Percentiles rank a stretch among this genome's conserved stretches.
Evolutionary conservation across 2,113 vertebrate species (phyloP).

Genomic region (Tringa solitaria): DNA sequence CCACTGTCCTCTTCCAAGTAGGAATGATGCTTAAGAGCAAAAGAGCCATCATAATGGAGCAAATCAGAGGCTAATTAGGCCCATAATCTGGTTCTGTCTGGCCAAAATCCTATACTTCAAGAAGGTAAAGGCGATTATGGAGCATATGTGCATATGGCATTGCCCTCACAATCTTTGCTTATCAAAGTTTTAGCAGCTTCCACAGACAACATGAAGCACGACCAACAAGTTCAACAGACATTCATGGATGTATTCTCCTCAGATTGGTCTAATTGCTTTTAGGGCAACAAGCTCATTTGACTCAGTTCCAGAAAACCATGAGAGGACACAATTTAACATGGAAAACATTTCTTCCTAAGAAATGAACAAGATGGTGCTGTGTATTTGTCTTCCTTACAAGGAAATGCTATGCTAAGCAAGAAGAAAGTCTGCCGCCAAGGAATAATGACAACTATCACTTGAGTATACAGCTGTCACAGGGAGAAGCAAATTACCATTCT

Average conservation of each 20-base stretch:
- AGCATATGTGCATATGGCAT: neutral
- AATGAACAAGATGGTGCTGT: neutral
- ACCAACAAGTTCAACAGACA: neutral
- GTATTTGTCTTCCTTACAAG: conserved; percentile 6
- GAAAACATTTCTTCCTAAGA: neutral
- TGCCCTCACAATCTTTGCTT: neutral
- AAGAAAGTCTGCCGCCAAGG: neutral
- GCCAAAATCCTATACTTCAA: neutral
- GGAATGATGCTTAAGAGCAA: neutral
- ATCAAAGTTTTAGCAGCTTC: neutral
- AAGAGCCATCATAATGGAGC: neutral
- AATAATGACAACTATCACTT: conserved; percentile 19
- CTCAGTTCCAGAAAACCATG: neutral
- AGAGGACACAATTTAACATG: neutral
- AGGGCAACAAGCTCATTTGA: neutral
- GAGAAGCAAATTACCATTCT: neutral
- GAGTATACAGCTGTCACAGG: neutral
- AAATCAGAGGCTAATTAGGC: neutral
- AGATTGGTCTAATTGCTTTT: neutral
- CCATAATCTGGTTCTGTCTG: neutral
- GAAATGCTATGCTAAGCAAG: conserved; percentile 21
- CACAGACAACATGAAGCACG: neutral
- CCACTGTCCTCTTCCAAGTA: neutral
- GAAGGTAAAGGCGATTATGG: neutral
- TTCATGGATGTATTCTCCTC: neutral